These are phyloP conservation scores for Nemapogon koenigi DNA, from an alignment of 2,888 invertebrate species.

Conservation along the genomic window DNA sequence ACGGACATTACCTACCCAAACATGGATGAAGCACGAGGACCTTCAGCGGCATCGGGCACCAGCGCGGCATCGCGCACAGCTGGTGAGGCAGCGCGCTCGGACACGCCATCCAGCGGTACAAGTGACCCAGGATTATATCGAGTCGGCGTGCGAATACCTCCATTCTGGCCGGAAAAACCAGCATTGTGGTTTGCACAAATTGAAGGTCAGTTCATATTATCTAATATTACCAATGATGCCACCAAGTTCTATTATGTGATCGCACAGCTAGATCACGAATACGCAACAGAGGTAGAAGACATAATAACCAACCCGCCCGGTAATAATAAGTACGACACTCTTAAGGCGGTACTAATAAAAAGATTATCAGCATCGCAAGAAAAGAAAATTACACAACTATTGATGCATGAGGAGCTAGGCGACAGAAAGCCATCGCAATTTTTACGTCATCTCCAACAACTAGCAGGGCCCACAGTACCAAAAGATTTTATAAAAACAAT, in stretches of 20 bases:
- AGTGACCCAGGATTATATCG: no score
- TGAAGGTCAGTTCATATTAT: neutral
- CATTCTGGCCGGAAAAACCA: neutral
- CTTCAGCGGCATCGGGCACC: no score
- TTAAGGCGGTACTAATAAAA: neutral
- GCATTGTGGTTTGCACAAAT: neutral
- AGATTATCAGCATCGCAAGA: neutral
- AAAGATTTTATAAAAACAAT: slow-evolving; percentile 10
- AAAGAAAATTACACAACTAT: neutral
- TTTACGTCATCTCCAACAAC: slow-evolving; percentile 2
- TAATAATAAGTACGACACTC: neutral
- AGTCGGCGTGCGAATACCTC: no score
- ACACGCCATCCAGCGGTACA: no score
- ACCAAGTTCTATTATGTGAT: neutral
- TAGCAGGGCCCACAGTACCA: slow-evolving; percentile 8
- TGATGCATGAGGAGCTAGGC: slow-evolving; percentile 1
- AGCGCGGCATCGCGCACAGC: no score
- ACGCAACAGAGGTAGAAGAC: neutral
- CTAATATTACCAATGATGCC: neutral
- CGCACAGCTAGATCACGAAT: neutral
- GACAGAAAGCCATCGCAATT: slow-evolving; percentile 9
- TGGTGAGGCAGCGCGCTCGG: no score
- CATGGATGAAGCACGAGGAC: no score
- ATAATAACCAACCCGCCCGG: neutral
- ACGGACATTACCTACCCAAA: no score